Conservation (phyloP, 2,888 invertebrate species). For the Orchesella flavescens region DNA sequence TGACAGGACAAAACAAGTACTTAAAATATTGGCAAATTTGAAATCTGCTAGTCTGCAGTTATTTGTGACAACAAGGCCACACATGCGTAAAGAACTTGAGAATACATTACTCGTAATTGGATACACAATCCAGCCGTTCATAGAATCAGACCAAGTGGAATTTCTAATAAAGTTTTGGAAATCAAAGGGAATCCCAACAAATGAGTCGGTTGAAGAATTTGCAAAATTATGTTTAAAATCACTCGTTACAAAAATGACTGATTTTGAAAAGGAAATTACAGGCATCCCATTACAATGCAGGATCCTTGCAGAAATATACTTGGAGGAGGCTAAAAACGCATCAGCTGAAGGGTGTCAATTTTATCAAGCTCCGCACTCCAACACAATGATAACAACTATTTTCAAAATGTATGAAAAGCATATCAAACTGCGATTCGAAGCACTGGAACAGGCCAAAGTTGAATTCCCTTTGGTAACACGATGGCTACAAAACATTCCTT, state of each 20-base stretch:
- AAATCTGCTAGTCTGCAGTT: neutral
- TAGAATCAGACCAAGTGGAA: neutral
- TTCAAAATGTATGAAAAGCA: too few relatives aligned
- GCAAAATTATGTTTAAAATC: neutral
- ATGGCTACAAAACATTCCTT: too few relatives aligned
- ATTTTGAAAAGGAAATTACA: neutral
- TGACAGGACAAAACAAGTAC: too few relatives aligned
- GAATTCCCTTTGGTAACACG: too few relatives aligned
- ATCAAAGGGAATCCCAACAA: neutral
- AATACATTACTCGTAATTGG: neutral
- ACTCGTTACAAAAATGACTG: neutral
- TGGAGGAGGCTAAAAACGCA: neutral
- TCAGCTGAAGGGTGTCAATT: too few relatives aligned
- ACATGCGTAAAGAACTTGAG: neutral
- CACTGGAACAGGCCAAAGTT: too few relatives aligned
- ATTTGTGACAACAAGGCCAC: neutral
- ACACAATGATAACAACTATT: too few relatives aligned
- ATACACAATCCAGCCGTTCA: neutral
- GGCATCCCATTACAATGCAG: neutral
- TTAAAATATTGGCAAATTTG: too few relatives aligned
- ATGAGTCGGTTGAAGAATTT: neutral
- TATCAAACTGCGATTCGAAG: too few relatives aligned
- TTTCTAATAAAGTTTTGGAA: neutral
- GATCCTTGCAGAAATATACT: neutral
- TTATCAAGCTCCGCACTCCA: too few relatives aligned